Conservation (phyloP, 2,888 invertebrate species). For the Philaethria dido region DNA sequence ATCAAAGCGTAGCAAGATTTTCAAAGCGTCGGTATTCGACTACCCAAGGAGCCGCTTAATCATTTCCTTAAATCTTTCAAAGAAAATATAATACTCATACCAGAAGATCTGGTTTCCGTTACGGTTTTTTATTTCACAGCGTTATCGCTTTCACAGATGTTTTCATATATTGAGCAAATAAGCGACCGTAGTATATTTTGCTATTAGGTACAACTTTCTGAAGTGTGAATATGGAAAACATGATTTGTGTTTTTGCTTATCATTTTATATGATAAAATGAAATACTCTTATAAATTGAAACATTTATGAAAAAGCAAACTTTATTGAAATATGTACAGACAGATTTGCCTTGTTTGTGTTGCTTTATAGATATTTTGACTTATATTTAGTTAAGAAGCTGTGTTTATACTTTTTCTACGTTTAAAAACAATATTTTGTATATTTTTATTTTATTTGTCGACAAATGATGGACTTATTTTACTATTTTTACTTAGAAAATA, state of each 20-base stretch:
- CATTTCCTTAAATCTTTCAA: constrained; percentile 12
- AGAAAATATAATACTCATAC: constrained; percentile 6
- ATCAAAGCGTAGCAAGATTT: constrained; percentile 4
- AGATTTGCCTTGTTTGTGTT: too few species aligned
- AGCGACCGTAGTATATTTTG: not conserved
- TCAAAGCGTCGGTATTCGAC: constrained; percentile 1
- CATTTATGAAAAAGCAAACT: not conserved
- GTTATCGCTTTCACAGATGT: constrained; percentile 9
- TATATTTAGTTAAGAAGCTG: too few species aligned
- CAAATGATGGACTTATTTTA: too few species aligned
- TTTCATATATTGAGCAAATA: constrained; percentile 14
- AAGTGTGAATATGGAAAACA: constrained; percentile 20
- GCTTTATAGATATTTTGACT: too few species aligned
- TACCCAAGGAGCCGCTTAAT: constrained; percentile 4
- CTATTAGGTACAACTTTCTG: constrained; percentile 15
- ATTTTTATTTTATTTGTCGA: too few species aligned
- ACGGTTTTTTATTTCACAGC: constrained; percentile 11
- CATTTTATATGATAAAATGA: constrained; percentile 15
- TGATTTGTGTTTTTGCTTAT: constrained; percentile 22
- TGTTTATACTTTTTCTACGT: too few species aligned
- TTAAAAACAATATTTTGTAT: too few species aligned
- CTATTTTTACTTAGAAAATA: too few species aligned
- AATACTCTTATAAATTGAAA: constrained; percentile 14
- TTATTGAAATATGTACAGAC: not conserved
- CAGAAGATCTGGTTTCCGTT: not conserved